Evolutionary conservation across 2,113 vertebrate species (phyloP), one percentile per base, ranked within the genome.

Genomic region (Carettochelys insculpta): DNA sequence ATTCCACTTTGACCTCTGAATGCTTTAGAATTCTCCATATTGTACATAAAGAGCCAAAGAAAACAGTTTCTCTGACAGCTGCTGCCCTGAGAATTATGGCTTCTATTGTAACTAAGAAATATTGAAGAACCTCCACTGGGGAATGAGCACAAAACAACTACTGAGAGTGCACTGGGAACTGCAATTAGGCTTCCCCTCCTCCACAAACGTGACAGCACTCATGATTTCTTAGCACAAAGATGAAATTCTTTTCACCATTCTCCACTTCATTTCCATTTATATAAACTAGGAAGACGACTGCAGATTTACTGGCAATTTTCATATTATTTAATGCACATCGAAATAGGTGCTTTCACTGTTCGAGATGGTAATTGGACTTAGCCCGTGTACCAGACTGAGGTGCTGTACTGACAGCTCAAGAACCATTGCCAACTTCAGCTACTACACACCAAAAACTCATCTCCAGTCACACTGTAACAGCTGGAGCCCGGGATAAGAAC

Each of bases 201-300:
- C 48, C 31, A 4, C 3, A 83, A 86, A 54, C 43, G 51, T 71
- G 38, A 48, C 0, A 0, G 45, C 24, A 52, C 22, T 53, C 47
- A 7, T 12, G 14, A 91, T 52, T 91, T 83, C 86, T 56, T 41
- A 3, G 75, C 41, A 77, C 54, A 78, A 86, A 73, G 41, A 14
- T 24, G 77, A 87, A 53, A 27, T 22, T 75, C 48, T 47, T 78
- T 83, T 87, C 43, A 73, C 77, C 73, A 81, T 84, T 47, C 85
- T 47, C 3, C 3, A 58, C 76, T 89, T 93, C 58, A 80, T 53
- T 82, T 61, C 81, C 56, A 86, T 84, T 85, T 84, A 34, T 19
- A 79, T 0, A 84, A 56, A 52, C 86, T 87, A 61, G 88, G 48
- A 89, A 88, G 73, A 19, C 8, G 95, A 76, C 41, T 38, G 45